Base-by-base conservation (phyloP, 2,113 vertebrate genomes). In the Verasper variegatus region DNA sequence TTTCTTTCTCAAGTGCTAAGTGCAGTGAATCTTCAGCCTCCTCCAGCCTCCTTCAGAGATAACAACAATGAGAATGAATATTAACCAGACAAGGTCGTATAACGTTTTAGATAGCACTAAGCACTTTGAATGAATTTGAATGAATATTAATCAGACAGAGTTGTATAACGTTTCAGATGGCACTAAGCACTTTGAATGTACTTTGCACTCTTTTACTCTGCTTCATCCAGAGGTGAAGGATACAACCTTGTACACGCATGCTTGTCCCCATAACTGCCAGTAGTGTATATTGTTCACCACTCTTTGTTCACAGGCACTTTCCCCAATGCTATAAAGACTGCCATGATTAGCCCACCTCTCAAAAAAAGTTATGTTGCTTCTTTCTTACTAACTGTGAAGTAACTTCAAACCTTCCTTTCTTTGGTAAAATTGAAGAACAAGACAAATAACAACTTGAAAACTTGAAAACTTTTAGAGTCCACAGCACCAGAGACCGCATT, bases 81-180 rank as follows among this genome's bases (percentile, higher is more conserved):
- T 26, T 59, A n/a, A 47, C 20, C 40, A 59, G 26, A 47, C 15
- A 47, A 47, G 55, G 23, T 58, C 12, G 5, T 20, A 8, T 59
- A 27, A 47, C 18, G 18, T 47, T 70, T 47, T 58, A 58, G 68
- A 59, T 47, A n/a, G 17, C 24, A 54, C 14, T 13, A 42, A 47
- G 68, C 23, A 47, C 40, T 70, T 47, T 45, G 61, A 40, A 62
- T 40, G 59, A 40, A 62, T n/a, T 35, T 35, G 31, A 69, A 58
- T 57, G 23, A 70, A 27, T 70, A 58, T 45, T 59, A 59, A 59
- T 42, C 37, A 59, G 68, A 45, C 23, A 27, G 12, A 35, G 35
- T 69, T 12, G 23, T 42, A 20, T 45, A 45, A 57, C 5, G 40
- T 70, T 70, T 52, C 26, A 66, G 63, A 31, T 31, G 26, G 17